Evolutionary conservation across 2,888 invertebrate genomes (phyloP).

Genomic region (Xylocampa areola): DNA sequence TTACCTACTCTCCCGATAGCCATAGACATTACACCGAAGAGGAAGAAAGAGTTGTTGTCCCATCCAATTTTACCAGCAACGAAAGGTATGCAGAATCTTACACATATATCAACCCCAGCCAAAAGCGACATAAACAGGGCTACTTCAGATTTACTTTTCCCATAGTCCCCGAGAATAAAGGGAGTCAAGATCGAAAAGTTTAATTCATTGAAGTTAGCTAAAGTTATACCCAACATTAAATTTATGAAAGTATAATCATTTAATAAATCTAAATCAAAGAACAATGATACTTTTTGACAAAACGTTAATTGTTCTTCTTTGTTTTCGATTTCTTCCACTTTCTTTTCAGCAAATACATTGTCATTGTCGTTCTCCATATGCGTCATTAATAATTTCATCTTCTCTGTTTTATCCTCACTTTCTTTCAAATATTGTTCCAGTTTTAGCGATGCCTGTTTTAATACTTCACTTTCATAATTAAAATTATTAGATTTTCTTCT

Average conservation of each 20-base stretch:
- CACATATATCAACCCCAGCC: constrained; percentile 91
- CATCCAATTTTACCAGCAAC: constrained; percentile 92
- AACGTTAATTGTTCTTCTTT: constrained; percentile 75
- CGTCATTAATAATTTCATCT: constrained; percentile 76
- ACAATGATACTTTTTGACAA: constrained; percentile 90
- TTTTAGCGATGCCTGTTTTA: constrained; percentile 88
- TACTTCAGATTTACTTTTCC: constrained; percentile 90
- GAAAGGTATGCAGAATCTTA: constrained; percentile 92
- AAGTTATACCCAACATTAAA: constrained; percentile 92
- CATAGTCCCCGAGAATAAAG: constrained; percentile 92
- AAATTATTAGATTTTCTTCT: constrained; percentile 89
- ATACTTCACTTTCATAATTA: constrained; percentile 90
- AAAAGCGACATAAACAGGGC: constrained; percentile 92
- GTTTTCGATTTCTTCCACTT: constrained; percentile 52
- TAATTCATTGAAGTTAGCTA: constrained; percentile 92
- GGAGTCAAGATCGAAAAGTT: constrained; percentile 94
- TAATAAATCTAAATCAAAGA: constrained; percentile 93
- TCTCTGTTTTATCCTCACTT: constrained; percentile 72
- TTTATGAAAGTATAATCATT: constrained; percentile 92
- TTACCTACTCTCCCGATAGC: constrained; percentile 91
- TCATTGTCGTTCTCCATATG: constrained; percentile 73
- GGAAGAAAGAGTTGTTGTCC: constrained; percentile 92
- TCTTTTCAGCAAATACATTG: constrained; percentile 69
- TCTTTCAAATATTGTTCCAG: constrained; percentile 86
- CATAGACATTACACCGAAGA: constrained; percentile 92